Base-by-base conservation (phyloP, 2,113 vertebrate species). In the Atherinomorus stipes region DNA sequence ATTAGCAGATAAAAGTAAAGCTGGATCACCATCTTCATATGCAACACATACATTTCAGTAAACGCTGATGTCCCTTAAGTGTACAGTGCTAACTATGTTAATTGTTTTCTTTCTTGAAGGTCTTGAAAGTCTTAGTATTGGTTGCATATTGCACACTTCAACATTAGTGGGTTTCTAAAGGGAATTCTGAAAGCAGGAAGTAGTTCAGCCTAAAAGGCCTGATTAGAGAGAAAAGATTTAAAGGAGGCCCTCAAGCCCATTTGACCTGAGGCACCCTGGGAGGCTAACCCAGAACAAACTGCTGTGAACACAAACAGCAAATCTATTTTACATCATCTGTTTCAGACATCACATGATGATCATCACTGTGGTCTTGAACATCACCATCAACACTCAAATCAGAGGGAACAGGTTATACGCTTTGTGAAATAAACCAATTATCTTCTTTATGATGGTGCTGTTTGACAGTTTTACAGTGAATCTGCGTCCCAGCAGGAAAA, bases 281-380 rank as follows among this genome's bases (percentile, higher is more conserved):
- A 40, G 11, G 25, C 51, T 23, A 34, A 23, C 47, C 28, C 4
- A 10, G 21, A 68, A 50, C 47, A 64, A 69, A 13, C 51, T 26
- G 69, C 12, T 57, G 15, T 80, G 16, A 73, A 67, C 38, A 56
- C 47, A 51, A 25, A 19, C 28, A 34, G 7, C 42, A 45, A 19
- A 50, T 1, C 31, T 7, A 31, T 10, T 31, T 63, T 22, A 53
- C 53, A 73, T 72, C 57, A 47, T n/a, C 4, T 74, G 44, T 52
- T 76, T 44, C 13, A 51, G 19, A 7, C 44, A 47, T 11, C 19
- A 58, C 40, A 54, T 51, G 31, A 1, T 40, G 10, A 38, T 2
- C 50, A 13, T n/a, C 22, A 42, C 22, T 58, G 54, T 44, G 72
- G 26, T 57, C 18, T 63, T 34, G 37, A 60, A 45, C 54, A 25